Evolutionary conservation across 2,888 invertebrate genomes (phyloP), one percentile per base, ranked within the genome.

Genomic region (Meandrusa payeni): DNA sequence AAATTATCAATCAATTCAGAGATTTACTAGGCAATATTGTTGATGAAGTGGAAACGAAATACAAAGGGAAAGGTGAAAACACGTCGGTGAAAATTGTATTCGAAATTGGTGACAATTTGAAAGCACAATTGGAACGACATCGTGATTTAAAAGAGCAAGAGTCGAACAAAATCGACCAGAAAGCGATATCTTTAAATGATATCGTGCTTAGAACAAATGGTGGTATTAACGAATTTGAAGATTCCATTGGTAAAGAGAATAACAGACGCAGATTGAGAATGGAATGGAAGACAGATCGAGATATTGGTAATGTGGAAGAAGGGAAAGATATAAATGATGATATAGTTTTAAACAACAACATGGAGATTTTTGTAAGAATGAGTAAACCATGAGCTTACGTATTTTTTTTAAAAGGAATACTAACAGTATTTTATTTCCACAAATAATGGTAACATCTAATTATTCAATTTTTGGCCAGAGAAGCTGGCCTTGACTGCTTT

Each of bases 301-400:
- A n/a, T n/a, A n/a, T n/a, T n/a, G n/a, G n/a, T n/a, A n/a, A n/a
- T n/a, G n/a, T n/a, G n/a, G 15, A 15, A 2, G 15, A 15, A 15
- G 4, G 15, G 4, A 15, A 15, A 15, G 15, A 15, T 15, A 4
- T 15, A 3, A 22, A 15, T 5, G 27, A 41, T 28, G 27, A 41
- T 1, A 33, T 41, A n/a, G 32, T 41, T 10, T 12, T 41, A 9
- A 26, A 33, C 7, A 33, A 41, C n/a, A 41, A 41, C 22, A 33
- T 41, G 41, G 41, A 41, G 27, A 27, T 41, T 5, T 33, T 27
- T 33, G 41, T 45, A 9, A 32, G 20, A 26, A 39, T 37, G 33
- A 26, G 39, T 32, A 36, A 23, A 42, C 28, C 10, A 26, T n/a
- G n/a, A n/a, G n/a, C n/a, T n/a, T n/a, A n/a, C n/a, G n/a, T n/a